These are phyloP conservation scores for Xestia xanthographa DNA, from an alignment of 2,888 invertebrate species.

Conservation along the genomic window DNA sequence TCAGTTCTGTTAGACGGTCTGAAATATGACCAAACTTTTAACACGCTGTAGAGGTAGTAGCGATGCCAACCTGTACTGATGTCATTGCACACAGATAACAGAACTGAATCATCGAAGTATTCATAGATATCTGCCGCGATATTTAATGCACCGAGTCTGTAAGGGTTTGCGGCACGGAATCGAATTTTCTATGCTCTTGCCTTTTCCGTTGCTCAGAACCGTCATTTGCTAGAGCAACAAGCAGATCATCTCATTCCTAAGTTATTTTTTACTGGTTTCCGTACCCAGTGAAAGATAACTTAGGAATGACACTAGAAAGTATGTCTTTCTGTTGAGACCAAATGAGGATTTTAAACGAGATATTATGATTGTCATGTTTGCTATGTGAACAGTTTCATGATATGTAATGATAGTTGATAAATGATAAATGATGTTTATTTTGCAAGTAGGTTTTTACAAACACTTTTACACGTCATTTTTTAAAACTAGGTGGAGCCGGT, in stretches of 20 bases:
- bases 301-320: background rate
- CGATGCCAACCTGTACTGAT: slow-evolving; percentile 28
- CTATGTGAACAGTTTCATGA: background rate
- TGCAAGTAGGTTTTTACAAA: too few relatives aligned
- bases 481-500: too few relatives aligned
- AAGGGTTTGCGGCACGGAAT: background rate
- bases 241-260: too few relatives aligned
- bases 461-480: too few relatives aligned
- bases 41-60: slow-evolving; percentile 36
- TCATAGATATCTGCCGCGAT: background rate
- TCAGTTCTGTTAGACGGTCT: background rate
- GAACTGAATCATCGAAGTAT: slow-evolving; percentile 26
- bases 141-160: background rate
- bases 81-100: slow-evolving; percentile 55
- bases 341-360: background rate
- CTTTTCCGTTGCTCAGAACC: background rate
- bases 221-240: background rate
- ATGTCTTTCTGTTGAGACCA: too few relatives aligned
- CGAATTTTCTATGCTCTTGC: background rate
- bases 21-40: background rate
- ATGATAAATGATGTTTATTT: too few relatives aligned
- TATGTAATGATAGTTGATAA: background rate
- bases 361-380: background rate
- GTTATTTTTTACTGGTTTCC: too few relatives aligned
- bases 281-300: background rate